Percentiles rank a stretch among this genome's conserved stretches.
Evolutionary conservation across 1,140 invertebrate species (phyloP).

Genomic region (Drosophila equinoxialis): DNA sequence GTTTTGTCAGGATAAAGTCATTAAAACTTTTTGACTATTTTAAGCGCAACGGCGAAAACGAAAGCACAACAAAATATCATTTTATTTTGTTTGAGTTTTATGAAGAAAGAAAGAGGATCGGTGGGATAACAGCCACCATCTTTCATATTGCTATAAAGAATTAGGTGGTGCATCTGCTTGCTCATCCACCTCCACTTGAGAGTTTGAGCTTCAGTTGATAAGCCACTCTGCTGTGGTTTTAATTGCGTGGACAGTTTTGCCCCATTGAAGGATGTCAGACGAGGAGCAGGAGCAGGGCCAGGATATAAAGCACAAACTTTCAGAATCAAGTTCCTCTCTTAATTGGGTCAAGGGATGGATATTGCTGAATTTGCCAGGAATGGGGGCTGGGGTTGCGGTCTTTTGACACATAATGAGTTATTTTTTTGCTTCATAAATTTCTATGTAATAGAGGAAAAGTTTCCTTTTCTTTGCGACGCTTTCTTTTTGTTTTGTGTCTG

Average conservation of each 20-base stretch:
- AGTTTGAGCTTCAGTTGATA: conserved; percentile 68
- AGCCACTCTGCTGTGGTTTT: conserved; percentile 69
- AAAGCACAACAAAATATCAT: conserved; percentile 69
- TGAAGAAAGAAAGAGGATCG: neutral
- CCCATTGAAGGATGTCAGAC: conserved; percentile 1
- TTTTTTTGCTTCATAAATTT: conserved; percentile 65
- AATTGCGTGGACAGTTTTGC: conserved; percentile 69
- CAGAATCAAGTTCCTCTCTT: conserved; percentile 53
- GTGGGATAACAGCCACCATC: neutral
- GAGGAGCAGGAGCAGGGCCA: neutral
- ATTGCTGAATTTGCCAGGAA: neutral
- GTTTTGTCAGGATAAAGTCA: conserved; percentile 67
- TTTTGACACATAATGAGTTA: conserved; percentile 77
- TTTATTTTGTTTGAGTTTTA: conserved; percentile 76
- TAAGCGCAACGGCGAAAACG: conserved; percentile 62
- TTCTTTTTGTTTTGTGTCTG: neutral
- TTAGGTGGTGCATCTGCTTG: conserved; percentile 17
- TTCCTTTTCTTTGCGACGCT: neutral
- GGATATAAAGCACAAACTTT: conserved; percentile 58
- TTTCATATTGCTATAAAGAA: too few species aligned
- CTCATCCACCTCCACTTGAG: conserved; percentile 27
- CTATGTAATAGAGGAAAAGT: conserved; percentile 42
- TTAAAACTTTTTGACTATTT: conserved; percentile 80
- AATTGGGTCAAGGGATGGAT: conserved; percentile 65
- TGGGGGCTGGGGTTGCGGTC: conserved; percentile 4